phyloP scores from a whole-genome alignment of 2,797 vertebrate species.

The Naso thynnoides region DNA sequence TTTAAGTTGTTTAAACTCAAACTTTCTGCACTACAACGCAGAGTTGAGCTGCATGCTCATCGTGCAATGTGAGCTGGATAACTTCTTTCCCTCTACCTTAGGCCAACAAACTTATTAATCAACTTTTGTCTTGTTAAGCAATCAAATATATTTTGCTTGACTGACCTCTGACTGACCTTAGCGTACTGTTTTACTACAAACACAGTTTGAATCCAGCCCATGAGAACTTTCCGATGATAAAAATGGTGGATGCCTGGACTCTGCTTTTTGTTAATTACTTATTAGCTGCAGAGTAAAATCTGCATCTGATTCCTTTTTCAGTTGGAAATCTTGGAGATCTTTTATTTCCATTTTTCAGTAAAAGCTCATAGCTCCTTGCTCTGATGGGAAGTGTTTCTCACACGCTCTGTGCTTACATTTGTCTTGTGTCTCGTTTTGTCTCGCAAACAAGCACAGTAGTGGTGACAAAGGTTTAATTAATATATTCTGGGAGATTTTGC shows the following conservation, averaged over 20 bases:
- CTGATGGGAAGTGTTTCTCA: background rate
- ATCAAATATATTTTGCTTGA: too few relatives aligned
- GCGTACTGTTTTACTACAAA: background rate
- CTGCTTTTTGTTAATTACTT: background rate
- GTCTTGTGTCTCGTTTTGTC: conserved; percentile 4
- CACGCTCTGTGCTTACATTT: background rate
- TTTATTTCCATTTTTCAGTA: background rate
- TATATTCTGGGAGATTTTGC: conserved; percentile 31
- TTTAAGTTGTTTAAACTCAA: too few relatives aligned
- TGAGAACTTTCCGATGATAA: background rate
- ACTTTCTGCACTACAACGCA: too few relatives aligned
- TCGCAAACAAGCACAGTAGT: conserved; percentile 9
- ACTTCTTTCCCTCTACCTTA: too few relatives aligned
- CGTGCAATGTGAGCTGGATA: too few relatives aligned
- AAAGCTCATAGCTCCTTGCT: background rate
- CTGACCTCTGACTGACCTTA: background rate
- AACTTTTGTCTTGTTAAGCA: too few relatives aligned
- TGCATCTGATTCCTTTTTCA: background rate
- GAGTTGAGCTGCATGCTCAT: too few relatives aligned
- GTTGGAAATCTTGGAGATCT: background rate
- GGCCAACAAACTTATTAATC: too few relatives aligned
- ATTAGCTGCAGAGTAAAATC: background rate
- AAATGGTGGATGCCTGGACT: background rate
- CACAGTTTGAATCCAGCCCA: background rate
- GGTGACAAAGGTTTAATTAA: conserved; percentile 42